Conservation (phyloP, 2,888 invertebrate species). For the Nasonia oneida region DNA sequence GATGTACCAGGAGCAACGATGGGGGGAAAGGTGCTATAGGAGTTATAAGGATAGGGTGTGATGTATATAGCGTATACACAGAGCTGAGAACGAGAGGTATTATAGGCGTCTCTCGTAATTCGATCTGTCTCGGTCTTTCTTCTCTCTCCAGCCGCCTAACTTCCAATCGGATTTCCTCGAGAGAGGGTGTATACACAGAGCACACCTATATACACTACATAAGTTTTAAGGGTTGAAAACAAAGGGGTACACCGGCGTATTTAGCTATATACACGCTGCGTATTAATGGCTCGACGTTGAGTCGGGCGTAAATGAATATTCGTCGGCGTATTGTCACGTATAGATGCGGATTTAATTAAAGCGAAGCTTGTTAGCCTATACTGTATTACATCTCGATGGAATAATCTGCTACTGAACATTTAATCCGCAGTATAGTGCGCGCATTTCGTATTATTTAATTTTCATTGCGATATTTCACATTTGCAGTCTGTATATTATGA, state of each 20-base stretch:
- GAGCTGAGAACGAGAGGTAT: constrained; percentile 9
- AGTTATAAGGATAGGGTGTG: background rate
- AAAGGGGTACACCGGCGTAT: background rate
- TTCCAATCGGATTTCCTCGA: constrained; percentile 48
- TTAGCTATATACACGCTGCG: background rate
- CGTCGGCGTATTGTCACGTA: background rate
- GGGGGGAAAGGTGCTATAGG: background rate
- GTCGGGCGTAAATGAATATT: constrained; percentile 2
- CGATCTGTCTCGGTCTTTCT: constrained; percentile 14
- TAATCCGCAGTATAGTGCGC: no score
- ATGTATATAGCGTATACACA: background rate
- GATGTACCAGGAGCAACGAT: background rate
- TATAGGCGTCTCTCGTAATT: constrained; percentile 3
- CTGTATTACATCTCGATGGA: background rate
- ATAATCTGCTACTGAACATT: background rate
- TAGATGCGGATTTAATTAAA: background rate
- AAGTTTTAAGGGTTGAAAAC: constrained; percentile 18
- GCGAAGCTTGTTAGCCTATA: background rate
- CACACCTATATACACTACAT: background rate
- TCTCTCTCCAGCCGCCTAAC: constrained; percentile 26
- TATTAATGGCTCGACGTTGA: background rate
- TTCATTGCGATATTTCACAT: background rate
- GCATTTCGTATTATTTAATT: no score
- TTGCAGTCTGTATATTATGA: background rate
- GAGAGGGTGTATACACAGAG: background rate